Evolutionary conservation across 1,140 invertebrate genomes (phyloP), one percentile per base, ranked within the genome.

Genomic region (Drosophila gunungcola): DNA sequence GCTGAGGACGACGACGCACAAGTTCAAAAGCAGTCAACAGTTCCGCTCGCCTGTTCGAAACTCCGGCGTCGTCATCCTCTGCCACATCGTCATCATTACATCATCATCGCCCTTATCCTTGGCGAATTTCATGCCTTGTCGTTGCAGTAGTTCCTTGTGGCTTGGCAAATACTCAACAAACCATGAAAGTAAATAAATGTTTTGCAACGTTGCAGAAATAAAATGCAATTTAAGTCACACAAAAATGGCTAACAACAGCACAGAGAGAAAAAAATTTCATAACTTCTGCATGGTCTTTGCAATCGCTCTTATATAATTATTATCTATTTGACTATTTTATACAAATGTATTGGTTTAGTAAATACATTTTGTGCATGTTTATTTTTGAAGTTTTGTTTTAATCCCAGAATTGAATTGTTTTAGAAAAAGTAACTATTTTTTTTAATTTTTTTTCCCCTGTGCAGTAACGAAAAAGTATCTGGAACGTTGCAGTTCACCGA

Each of bases 121-220:
- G 60, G 69, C 77, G 69, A 73, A 68, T 79, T 68, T 79, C 76
- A 76, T 76, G 73, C 73, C 74, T 77, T 54, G 64, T 77, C 73
- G 75, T 78, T 55, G 64, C 76, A 61, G 62, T 52, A 67, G 79
- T 78, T 85, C 73, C 84, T 88, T 89, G 85, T 89, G 84, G 84
- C 85, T 80, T 89, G 84, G 84, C 84, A 89, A 89, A 89, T 89
- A 89, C 84, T 89, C 84, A 89, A 89, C 84, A 90, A 89, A 89
- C 85, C 84, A 89, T 89, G 84, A 89, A 89, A 89, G 84, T 89
- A 89, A 89, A 89, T 89, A 89, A 89, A 89, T 88, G 84, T 89
- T 86, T 86, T 89, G 84, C 84, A 89, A 89, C 84, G 84, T 89
- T 89, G 84, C 84, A 84, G 84, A 86, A 89, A 89, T 89, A 89